Evolutionary conservation across 2,888 invertebrate genomes (phyloP).

Genomic region (Caradrina clavipalpis): DNA sequence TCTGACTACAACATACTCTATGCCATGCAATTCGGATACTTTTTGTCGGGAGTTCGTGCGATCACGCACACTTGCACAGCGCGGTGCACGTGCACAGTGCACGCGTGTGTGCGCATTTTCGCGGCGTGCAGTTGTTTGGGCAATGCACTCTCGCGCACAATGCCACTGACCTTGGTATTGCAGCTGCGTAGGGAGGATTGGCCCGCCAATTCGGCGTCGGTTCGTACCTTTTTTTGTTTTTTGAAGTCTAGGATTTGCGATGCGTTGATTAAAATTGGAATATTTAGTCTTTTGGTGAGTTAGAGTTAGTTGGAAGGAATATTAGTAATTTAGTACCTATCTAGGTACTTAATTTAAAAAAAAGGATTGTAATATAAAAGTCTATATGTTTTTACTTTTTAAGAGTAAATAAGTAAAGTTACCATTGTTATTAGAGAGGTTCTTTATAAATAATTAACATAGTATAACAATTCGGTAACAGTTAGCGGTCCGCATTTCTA

Average conservation of each 20-base stretch:
- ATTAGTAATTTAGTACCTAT: too few relatives aligned
- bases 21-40: slow-evolving; percentile 85
- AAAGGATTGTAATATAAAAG: too few relatives aligned
- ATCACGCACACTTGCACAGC: slow-evolving; percentile 56
- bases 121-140: slow-evolving; percentile 84
- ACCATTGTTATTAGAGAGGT: too few relatives aligned
- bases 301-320: not conserved
- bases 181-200: slow-evolving; percentile 83
- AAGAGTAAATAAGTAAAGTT: too few relatives aligned
- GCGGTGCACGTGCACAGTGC: slow-evolving; percentile 45
- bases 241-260: slow-evolving; percentile 47
- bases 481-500: too few relatives aligned
- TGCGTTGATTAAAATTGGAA: not conserved
- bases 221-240: slow-evolving; percentile 59
- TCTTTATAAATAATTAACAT: too few relatives aligned
- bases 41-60: slow-evolving; percentile 76
- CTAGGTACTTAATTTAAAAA: too few relatives aligned
- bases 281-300: not conserved
- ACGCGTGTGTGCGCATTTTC: slow-evolving; percentile 78
- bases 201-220: slow-evolving; percentile 69
- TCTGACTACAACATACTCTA: slow-evolving; percentile 66
- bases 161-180: slow-evolving; percentile 88
- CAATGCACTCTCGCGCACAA: slow-evolving; percentile 86
- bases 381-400: too few relatives aligned
- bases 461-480: too few relatives aligned